phyloP scores from a whole-genome alignment of 2,113 vertebrate genomes.

The Todiramphus saurophagus region DNA sequence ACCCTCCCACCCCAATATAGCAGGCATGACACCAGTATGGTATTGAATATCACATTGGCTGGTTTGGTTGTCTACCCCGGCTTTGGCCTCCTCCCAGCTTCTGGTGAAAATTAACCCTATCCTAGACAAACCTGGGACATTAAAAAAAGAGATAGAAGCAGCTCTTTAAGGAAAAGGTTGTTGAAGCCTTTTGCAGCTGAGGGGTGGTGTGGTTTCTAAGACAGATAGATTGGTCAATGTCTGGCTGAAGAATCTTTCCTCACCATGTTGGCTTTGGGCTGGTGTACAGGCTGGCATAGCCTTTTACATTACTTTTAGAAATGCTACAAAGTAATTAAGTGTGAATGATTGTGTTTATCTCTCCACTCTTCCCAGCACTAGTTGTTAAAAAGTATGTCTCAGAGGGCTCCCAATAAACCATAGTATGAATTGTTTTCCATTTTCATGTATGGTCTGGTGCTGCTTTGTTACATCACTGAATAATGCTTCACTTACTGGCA shows the following conservation, averaged over 20 bases:
- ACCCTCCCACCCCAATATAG: too few species aligned
- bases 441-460: background rate
- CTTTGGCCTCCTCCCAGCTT: too few species aligned
- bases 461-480: background rate
- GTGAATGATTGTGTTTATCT: background rate
- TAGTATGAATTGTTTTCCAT: background rate
- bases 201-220: rapidly evolving
- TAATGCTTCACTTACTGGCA: background rate
- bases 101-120: too few species aligned
- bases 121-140: too few species aligned
- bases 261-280: rapidly evolving
- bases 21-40: too few species aligned
- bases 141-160: background rate
- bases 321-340: background rate
- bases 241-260: background rate
- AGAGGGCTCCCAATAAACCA: background rate
- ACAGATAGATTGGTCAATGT: background rate
- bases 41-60: too few species aligned
- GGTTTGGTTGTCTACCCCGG: too few species aligned
- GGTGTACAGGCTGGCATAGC: background rate
- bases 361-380: background rate
- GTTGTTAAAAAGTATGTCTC: background rate
- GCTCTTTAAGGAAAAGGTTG: background rate
- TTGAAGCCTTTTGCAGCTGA: background rate
- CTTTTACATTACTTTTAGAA: background rate